Evolutionary conservation across 2,888 invertebrate genomes (phyloP), one percentile per base, ranked within the genome.

Genomic region (Ceramica pisi): DNA sequence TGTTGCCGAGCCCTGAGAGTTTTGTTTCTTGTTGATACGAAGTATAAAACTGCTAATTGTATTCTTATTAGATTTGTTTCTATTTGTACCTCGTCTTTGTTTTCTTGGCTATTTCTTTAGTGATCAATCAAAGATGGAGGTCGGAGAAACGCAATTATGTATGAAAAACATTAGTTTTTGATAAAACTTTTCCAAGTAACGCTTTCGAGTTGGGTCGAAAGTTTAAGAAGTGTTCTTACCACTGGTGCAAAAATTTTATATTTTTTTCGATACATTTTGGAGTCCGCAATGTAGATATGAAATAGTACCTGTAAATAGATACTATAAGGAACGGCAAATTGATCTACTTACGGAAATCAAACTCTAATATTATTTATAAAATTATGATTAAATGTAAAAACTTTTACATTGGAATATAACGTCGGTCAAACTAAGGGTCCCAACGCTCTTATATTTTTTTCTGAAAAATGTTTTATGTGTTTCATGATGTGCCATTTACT

Each of bases 1-100:
- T 84, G 73, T 84, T 84, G 71, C 44, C 57, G 67, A 80, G 68
- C 59, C 64, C 73, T 68, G 71, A 73, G 82, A 77, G 80, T 76
- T 80, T 75, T 74, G 85, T 84, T 82, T 72, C 73, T 84, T 82
- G 84, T 83, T 77, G 67, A 53, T 71, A 68, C 73, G 59, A 82
- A 84, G 77, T 75, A 82, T 68, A 80, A 80, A 77, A 75, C 71
- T 71, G 71, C 70, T 84, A 82, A 79, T 74, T 75, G 69, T 67
- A 72, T 72, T 67, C 51, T 71, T 75, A 69, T 75, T 80, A 68
- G 62, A 80, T 71, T 76, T 64, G 67, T 62, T 66, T 64, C 57
- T 48, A 71, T 71, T 81, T 48, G 56, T 60, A 44, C 57, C 9
- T 6, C 7, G 19, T 26, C 46, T 60, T 57, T 60, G 21, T 50